Evolutionary conservation across 2,888 invertebrate species (phyloP), one percentile per base, ranked within the genome.

Genomic region (Eurois occulta): DNA sequence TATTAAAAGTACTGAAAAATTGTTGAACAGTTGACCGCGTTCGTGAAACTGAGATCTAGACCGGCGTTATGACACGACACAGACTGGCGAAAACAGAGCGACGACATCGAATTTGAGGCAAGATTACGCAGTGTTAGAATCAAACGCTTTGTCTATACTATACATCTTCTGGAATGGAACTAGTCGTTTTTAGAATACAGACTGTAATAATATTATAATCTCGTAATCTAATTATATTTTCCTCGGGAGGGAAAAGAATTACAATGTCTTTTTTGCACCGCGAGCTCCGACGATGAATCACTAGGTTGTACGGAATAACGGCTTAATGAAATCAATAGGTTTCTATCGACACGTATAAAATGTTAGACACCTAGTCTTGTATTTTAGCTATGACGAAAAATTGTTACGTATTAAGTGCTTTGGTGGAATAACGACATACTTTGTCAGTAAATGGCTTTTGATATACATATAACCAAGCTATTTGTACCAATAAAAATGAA

Each of bases 1-100:
- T 81, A 81, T 90, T 87, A 91, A 93, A 89, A 84, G 85, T 82
- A 87, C 86, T 82, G 89, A 90, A 90, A 72, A 81, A 81, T 79
- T 79, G 82, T 85, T 86, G 85, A 85, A 78, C 78, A 75, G 73
- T 86, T 77, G 66, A 72, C 84, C 74, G 83, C 88, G 75, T 64
- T 86, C 69, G 84, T 72, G 72, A 69, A 80, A 92, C 90, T 92
- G 87, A 88, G 79, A 88, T 80, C 84, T 85, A 84, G 81, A 84
- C 55, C 38, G 71, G 7, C 55, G 64, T 75, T 67, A 60, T 86
- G 80, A 78, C 75, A 78, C 81, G 78, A 72, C 64, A 75, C 71
- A 77, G 77, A 73, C 75, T 80, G 80, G n/a, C 72, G 43, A 52
- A 77, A 87, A 82, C 81, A 71, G 80, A 69, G 58, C 67, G 80